Percentiles rank a stretch among this genome's conserved stretches.
phyloP scores from a whole-genome alignment of 2,113 vertebrate species.

The Uria lomvia region DNA sequence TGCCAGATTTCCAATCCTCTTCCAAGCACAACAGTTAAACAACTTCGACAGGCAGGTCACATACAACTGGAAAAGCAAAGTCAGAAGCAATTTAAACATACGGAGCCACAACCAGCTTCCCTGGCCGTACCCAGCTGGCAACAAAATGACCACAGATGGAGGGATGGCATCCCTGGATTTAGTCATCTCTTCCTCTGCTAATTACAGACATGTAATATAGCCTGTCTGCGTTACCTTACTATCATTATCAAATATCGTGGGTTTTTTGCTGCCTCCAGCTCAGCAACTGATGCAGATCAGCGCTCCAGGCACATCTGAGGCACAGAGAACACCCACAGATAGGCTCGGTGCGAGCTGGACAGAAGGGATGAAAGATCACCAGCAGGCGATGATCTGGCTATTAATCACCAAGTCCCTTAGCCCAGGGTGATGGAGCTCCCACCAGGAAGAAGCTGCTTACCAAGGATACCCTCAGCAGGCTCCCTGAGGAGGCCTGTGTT shows the following conservation, averaged over 20 bases:
- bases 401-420: neutral
- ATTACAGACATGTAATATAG: neutral
- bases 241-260: neutral
- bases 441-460: neutral
- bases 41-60: neutral
- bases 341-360: neutral
- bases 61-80: neutral
- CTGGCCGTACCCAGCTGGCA: neutral
- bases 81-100: neutral
- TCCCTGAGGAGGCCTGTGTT: rapidly evolving
- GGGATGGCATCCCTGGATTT: neutral
- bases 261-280: neutral
- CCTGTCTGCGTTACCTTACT: neutral
- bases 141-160: neutral
- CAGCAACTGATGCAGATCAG: neutral
- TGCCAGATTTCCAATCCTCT: neutral
- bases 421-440: neutral
- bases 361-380: neutral
- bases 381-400: neutral
- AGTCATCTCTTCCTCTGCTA: neutral
- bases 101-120: neutral
- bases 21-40: neutral
- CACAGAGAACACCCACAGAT: neutral
- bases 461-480: neutral
- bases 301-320: neutral